A percentile compares a stretch with the other conserved stretches of the same genome.
These are phyloP conservation scores for Amazona vittata DNA, from an alignment of 2,113 vertebrate species.

Conservation along the genomic window DNA sequence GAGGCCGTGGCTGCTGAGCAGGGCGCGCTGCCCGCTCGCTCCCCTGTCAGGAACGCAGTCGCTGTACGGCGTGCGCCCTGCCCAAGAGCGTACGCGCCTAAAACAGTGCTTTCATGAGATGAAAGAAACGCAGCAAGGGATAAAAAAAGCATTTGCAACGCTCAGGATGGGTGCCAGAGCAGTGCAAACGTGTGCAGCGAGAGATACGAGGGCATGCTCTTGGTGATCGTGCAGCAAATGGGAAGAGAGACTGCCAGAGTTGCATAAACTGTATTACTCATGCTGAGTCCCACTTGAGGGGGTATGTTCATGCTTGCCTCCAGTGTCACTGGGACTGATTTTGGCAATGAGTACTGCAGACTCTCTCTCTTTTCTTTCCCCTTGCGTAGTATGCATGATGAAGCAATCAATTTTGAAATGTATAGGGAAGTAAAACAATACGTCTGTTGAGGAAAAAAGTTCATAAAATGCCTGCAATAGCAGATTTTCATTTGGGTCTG, in stretches of 20 bases:
- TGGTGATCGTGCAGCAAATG: neutral
- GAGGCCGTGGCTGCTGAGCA: neutral
- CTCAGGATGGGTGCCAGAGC: neutral
- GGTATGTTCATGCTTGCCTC: neutral
- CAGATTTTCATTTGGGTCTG: neutral
- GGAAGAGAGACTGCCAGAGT: too few species aligned
- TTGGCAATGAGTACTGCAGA: neutral
- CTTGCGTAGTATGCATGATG: neutral
- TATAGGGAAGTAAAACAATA: constrained; percentile 37
- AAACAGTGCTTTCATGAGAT: neutral
- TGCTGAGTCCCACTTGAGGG: accelerated
- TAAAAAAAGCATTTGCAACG: accelerated
- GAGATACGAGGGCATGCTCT: neutral
- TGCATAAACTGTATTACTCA: accelerated
- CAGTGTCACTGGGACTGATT: accelerated
- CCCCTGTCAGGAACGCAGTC: accelerated
- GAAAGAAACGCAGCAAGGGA: neutral
- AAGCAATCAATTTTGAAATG: constrained; percentile 40
- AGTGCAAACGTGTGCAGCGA: neutral
- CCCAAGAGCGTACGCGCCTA: accelerated
- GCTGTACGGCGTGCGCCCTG: too few species aligned
- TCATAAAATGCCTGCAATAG: neutral
- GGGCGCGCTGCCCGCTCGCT: too few species aligned
- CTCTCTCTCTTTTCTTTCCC: neutral
- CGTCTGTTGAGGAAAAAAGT: neutral